Evolutionary conservation across 1,140 invertebrate species (phyloP).

Genomic region (Meloidogyne hapla): DNA sequence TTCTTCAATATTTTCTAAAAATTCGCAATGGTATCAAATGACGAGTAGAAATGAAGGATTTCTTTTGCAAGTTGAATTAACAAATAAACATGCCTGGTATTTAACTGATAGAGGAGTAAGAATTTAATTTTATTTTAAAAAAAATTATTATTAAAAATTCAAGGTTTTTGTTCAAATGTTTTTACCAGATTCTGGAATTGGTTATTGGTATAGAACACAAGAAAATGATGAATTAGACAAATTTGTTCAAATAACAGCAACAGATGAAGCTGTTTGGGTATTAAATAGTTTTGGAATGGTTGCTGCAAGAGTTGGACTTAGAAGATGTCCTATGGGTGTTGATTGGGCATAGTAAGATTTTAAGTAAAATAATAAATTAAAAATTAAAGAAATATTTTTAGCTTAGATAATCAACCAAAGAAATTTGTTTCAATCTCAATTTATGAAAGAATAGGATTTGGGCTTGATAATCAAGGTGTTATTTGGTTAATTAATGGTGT

Average conservation of each 20-base stretch:
- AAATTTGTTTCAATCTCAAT: constrained; percentile 46
- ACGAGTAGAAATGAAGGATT: constrained; percentile 43
- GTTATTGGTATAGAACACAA: constrained; percentile 38
- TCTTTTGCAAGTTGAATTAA: constrained; percentile 34
- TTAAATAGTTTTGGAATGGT: constrained; percentile 37
- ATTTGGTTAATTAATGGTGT: constrained; percentile 51
- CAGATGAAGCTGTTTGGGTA: constrained; percentile 47
- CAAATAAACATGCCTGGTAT: constrained; percentile 43
- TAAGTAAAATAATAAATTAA: background rate
- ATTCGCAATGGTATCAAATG: constrained; percentile 36
- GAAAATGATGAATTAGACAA: constrained; percentile 31
- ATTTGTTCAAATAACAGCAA: constrained; percentile 41
- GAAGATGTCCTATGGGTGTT: constrained; percentile 51
- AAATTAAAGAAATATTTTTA: constrained; percentile 33
- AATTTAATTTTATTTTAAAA: background rate
- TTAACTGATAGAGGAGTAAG: constrained; percentile 39
- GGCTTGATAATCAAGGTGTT: constrained; percentile 38
- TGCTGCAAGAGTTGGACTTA: constrained; percentile 45
- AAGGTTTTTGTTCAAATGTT: constrained; percentile 52
- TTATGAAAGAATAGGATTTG: constrained; percentile 38
- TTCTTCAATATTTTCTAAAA: constrained; percentile 16
- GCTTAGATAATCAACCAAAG: constrained; percentile 33
- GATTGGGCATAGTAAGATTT: constrained; percentile 46
- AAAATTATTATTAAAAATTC: constrained; percentile 1
- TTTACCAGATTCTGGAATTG: constrained; percentile 52